A percentile compares a stretch with the other conserved stretches of the same genome.
phyloP scores from a whole-genome alignment of 37 sponge, comb jelly and placozoan genomes.

The Chondrosia reniformis region DNA sequence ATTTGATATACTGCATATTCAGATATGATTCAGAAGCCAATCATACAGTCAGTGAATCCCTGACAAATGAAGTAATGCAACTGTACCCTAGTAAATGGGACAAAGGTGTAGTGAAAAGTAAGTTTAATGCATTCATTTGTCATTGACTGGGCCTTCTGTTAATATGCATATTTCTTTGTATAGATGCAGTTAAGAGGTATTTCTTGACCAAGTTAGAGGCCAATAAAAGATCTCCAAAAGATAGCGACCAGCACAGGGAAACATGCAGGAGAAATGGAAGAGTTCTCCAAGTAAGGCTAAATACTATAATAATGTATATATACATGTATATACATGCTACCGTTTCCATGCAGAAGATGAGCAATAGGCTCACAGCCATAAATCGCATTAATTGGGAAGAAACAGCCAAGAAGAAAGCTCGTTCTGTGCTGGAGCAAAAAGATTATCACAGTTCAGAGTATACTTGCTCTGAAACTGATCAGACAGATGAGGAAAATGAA shows the following conservation, averaged over 20 bases:
- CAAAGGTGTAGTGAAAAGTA: neutral
- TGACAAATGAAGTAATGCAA: neutral
- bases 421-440: neutral
- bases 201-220: neutral
- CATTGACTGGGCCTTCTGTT: no score
- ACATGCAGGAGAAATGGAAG: constrained; percentile 8
- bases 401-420: neutral
- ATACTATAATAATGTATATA: neutral
- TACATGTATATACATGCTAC: neutral
- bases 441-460: constrained; percentile 19
- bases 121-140: no score
- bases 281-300: neutral
- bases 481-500: neutral
- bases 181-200: constrained; percentile 21
- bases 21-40: constrained; percentile 6
- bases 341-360: neutral
- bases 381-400: neutral
- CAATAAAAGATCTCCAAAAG: neutral
- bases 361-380: neutral
- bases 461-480: neutral
- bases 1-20: neutral
- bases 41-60: neutral
- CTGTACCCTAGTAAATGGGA: neutral
- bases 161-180: no score
- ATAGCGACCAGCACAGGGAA: neutral